These are phyloP conservation scores for Varecia variegata DNA, from an alignment of 2,797 vertebrate species.

Conservation along the genomic window DNA sequence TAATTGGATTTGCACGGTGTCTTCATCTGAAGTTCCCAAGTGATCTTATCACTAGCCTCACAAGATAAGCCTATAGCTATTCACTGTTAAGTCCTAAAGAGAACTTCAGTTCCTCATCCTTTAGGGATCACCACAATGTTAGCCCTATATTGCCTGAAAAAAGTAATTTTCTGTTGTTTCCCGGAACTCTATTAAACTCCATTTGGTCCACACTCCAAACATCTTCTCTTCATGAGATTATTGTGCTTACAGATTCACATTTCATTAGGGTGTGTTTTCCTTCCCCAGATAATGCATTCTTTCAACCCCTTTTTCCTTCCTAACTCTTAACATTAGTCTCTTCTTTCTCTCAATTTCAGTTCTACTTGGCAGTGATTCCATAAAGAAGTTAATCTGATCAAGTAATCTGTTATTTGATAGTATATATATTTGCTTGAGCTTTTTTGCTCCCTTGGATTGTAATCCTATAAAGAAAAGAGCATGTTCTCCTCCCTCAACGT, in stretches of 20 bases:
- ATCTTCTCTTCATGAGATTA: neutral
- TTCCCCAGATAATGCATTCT: neutral
- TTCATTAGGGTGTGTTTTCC: neutral
- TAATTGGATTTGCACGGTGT: neutral
- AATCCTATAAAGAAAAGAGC: neutral
- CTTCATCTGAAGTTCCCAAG: neutral
- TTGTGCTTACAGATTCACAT: neutral
- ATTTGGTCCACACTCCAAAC: neutral
- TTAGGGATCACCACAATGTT: neutral
- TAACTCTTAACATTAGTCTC: neutral
- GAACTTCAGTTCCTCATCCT: neutral
- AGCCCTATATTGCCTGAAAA: neutral
- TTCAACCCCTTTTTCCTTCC: neutral
- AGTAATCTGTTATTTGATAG: neutral
- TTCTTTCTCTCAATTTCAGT: neutral
- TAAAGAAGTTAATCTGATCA: neutral
- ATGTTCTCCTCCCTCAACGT: neutral
- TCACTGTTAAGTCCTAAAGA: neutral
- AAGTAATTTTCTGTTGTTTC: neutral
- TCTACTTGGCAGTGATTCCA: neutral
- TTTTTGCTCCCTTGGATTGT: neutral
- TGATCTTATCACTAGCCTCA: neutral
- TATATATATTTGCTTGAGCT: neutral
- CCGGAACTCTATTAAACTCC: neutral
- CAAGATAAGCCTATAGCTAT: neutral